These are phyloP conservation scores for Tenualosa thibaudeaui DNA, from an alignment of 2,797 vertebrate genomes.

Conservation along the genomic window DNA sequence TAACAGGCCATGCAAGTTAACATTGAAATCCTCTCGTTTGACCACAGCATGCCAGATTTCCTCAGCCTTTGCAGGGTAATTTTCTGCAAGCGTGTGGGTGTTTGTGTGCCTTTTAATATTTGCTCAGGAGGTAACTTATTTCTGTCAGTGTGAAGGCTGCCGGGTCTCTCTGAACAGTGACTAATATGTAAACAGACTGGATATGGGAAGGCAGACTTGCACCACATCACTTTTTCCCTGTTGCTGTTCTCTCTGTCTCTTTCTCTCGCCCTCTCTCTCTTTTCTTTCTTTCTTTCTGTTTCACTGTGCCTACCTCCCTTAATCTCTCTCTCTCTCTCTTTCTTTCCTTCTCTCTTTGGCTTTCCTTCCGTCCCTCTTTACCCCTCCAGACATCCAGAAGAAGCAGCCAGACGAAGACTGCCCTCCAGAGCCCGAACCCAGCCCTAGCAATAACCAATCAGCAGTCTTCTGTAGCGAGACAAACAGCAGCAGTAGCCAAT, in stretches of 20 bases:
- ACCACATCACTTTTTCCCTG: background rate
- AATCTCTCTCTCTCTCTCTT: slow-evolving; percentile 2
- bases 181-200: slow-evolving; percentile 27
- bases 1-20: background rate
- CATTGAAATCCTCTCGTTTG: background rate
- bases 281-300: background rate
- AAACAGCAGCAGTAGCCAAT: slow-evolving; percentile 87
- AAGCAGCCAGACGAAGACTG: slow-evolving; percentile 92
- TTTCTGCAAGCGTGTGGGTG: slow-evolving; percentile 6
- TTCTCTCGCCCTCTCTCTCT: slow-evolving; percentile 3
- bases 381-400: slow-evolving; percentile 88
- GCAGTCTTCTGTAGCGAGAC: slow-evolving; percentile 91
- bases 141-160: background rate
- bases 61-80: background rate
- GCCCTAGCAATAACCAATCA: slow-evolving; percentile 86
- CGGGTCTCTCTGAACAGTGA: background rate
- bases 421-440: slow-evolving; percentile 87
- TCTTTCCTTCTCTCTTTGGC: background rate
- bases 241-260: background rate
- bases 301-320: background rate
- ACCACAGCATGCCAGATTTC: background rate
- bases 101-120: background rate
- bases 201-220: background rate
- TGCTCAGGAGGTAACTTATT: background rate
- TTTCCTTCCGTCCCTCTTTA: slow-evolving; percentile 44